Percentiles rank a stretch among this genome's conserved stretches.
These are phyloP conservation scores for Sapayoa aenigma DNA, from an alignment of 2,113 vertebrate species.

Conservation along the genomic window DNA sequence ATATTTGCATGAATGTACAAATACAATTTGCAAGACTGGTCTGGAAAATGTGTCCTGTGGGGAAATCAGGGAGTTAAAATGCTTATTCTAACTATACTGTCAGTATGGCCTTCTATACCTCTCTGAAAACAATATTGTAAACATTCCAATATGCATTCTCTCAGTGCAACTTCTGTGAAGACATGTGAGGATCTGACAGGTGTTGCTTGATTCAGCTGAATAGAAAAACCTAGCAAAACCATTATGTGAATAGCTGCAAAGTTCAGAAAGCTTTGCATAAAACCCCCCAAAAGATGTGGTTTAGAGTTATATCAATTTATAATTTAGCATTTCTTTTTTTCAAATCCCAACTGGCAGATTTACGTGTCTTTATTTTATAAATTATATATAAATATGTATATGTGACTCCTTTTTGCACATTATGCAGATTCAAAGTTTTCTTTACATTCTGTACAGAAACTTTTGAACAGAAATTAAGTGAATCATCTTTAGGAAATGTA, in stretches of 20 bases:
- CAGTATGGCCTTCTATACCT: conserved; percentile 14
- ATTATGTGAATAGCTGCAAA: neutral
- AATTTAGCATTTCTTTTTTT: neutral
- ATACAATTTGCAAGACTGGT: neutral
- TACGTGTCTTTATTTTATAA: neutral
- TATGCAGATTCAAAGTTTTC: neutral
- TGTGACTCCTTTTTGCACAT: neutral
- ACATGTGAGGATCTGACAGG: neutral
- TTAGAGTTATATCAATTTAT: neutral
- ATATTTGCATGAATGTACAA: neutral
- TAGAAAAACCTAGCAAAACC: conserved; percentile 9
- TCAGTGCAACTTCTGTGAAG: neutral
- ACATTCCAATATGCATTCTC: neutral
- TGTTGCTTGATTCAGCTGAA: neutral
- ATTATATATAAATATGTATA: neutral
- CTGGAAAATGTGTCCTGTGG: neutral
- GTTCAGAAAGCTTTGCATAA: neutral
- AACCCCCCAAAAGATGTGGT: neutral
- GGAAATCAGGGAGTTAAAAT: neutral
- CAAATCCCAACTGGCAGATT: neutral
- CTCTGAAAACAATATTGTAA: neutral
- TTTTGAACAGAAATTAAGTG: neutral
- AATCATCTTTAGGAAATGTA: neutral
- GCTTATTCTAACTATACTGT: neutral
- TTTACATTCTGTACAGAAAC: conserved; percentile 4